Evolutionary conservation across 2,113 vertebrate species (phyloP), one percentile per base, ranked within the genome.

Genomic region (Orientallactaga bullata): DNA sequence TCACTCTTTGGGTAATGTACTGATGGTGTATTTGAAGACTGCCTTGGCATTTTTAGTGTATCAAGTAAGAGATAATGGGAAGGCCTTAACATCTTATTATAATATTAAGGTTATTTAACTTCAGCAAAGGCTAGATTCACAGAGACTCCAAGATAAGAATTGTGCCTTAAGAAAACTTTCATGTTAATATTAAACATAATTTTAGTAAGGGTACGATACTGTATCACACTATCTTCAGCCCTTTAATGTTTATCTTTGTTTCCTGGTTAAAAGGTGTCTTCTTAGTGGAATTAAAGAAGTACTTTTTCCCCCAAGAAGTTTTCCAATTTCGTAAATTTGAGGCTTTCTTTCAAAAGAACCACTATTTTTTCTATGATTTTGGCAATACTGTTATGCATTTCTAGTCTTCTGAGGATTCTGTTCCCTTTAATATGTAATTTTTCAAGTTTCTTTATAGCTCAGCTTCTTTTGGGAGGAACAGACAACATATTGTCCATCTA

Each of bases 241-340:
- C 92, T 96, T 95, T 95, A 93, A 90, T 86, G 88, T 93, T 93
- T 77, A 94, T 63, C 81, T 95, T 93, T 92, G 26, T 85, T 91
- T 60, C 77, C 30, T 84, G 42, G 60, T 71, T 95, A 78, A 96
- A 92, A 88, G 69, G 94, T 92, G 39, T 85, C 4, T 26, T 90
- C 94, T 93, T 81, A 16, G 73, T 80, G 58, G 68, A 88, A 65
- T 90, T 93, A 65, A 68, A 42, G 12, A 66, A 79, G 3, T 71
- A 24, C 4, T 37, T 91, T 91, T 77, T 23, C 51, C 1, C 21
- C 13, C 16, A 81, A 79, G 28, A 94, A 81, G 55, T 89, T 95
- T 93, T 93, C 16, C 21, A 84, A 6, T 96, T 94, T 95, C 55
- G 72, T 68, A 89, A 47, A 71, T 94, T 96, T 88, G 74, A 84